phyloP scores from a whole-genome alignment of 2,113 vertebrate genomes.

The Amazona guildingii region DNA sequence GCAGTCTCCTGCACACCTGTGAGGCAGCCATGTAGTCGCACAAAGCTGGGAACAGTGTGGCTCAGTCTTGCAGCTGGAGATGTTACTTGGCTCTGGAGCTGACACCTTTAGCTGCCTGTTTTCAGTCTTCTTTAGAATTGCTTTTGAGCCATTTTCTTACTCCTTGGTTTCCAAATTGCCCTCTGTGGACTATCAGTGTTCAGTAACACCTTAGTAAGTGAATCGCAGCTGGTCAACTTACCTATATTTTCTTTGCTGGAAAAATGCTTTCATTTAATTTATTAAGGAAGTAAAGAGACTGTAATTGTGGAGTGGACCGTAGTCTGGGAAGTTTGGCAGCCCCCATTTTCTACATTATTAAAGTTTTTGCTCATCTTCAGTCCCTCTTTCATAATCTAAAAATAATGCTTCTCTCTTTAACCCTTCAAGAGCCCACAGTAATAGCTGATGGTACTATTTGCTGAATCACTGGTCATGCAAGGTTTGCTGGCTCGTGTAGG shows the following conservation, averaged over 20 bases:
- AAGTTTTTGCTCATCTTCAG: background rate
- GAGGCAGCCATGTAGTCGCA: background rate
- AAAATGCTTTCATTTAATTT: background rate
- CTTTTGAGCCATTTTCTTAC: background rate
- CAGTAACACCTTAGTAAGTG: background rate
- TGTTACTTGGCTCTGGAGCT: background rate
- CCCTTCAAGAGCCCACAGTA: background rate
- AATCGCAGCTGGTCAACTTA: background rate
- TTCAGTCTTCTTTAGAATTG: background rate
- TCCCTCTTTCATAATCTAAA: background rate
- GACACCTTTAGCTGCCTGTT: background rate
- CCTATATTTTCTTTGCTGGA: background rate
- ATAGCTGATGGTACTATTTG: background rate
- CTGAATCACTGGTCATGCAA: background rate
- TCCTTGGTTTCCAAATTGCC: background rate
- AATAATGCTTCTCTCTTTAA: background rate
- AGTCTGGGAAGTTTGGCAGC: background rate
- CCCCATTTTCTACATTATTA: background rate
- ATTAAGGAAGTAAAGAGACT: background rate
- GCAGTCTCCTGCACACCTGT: rapidly evolving
- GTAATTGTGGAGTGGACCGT: background rate
- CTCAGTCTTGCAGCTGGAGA: background rate
- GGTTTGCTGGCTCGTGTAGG: background rate
- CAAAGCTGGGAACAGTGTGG: background rate
- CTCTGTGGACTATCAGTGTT: background rate